Base-by-base conservation (phyloP, 2,888 invertebrate genomes). In the Leucophenga montana region DNA sequence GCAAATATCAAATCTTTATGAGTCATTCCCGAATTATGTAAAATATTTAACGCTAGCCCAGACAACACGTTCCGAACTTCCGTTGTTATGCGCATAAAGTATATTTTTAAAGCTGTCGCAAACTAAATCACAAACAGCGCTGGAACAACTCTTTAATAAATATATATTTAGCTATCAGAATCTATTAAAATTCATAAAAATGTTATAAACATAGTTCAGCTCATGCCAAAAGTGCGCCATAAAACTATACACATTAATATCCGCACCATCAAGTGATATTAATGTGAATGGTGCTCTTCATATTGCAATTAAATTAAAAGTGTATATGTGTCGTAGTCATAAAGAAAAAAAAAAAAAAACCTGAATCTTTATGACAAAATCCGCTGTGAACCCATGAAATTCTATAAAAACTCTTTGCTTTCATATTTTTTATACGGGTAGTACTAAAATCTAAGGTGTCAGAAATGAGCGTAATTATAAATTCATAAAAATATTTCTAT, bases 391-490 rank as follows among this genome's bases (percentile, higher is more conserved):
- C 5, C 5, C 8, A 1, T 39, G 11, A 39, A 8, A 11, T 39
- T 8, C 1, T 11, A 11, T 39, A 11, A 50, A 50, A 50, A 50
- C 50, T 18, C 50, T 50, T 39, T 50, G 6, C 50, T 50, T 50
- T n/a, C 1, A 50, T 14, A 18, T 13, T 1, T 2, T 46, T 46
- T 13, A 16, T 50, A 16, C n/a, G n/a, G 16, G 4, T 14, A 18
- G 16, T 8, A 50, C 13, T 50, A 50, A 50, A 18, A 18, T 22
- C 22, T 22, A n/a, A 80, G 82, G 80, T 80, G 80, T 80, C 80
- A 80, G 74, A 80, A 80, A 80, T 80, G 79, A 73, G 74, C 71
- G 71, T 74, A 82, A 80, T 80, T 80, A 82, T 68, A 77, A 78
- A 79, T 82, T 78, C 82, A 82, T 80, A 80, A 80, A 78, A 73